Conservation (phyloP, 2,113 vertebrate species). For the Panurus biarmicus region DNA sequence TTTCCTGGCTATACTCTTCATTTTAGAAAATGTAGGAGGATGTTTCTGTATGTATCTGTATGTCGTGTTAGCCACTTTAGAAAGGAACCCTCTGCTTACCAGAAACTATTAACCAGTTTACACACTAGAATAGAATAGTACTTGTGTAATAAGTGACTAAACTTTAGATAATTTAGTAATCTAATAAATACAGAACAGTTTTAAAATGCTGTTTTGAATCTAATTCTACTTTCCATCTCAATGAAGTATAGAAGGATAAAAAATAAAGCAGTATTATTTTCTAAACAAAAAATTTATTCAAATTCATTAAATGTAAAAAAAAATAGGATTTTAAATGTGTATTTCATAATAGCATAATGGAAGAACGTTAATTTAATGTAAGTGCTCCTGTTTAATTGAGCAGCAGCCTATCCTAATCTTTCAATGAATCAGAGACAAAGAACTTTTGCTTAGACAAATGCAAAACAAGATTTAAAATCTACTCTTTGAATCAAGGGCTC, state of each 20-base stretch:
- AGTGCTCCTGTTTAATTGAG: neutral
- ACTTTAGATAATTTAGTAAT: neutral
- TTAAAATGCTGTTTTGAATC: neutral
- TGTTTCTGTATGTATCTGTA: neutral
- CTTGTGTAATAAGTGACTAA: neutral
- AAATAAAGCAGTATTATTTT: neutral
- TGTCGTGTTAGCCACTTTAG: neutral
- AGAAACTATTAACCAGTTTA: neutral
- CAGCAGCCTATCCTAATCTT: neutral
- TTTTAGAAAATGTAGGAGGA: neutral
- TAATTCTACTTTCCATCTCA: neutral
- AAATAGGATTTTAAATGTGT: neutral
- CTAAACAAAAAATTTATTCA: neutral
- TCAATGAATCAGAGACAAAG: neutral
- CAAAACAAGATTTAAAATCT: neutral
- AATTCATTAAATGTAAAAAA: neutral
- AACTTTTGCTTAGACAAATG: neutral
- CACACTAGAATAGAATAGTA: neutral
- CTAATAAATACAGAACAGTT: neutral
- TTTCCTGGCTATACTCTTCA: neutral
- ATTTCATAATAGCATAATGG: neutral
- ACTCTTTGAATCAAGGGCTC: neutral
- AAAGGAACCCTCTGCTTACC: neutral
- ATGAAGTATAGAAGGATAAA: neutral
- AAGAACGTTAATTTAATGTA: neutral